Base-by-base conservation (phyloP, 1,140 invertebrate species). In the Cardiocondyla obscurior region DNA sequence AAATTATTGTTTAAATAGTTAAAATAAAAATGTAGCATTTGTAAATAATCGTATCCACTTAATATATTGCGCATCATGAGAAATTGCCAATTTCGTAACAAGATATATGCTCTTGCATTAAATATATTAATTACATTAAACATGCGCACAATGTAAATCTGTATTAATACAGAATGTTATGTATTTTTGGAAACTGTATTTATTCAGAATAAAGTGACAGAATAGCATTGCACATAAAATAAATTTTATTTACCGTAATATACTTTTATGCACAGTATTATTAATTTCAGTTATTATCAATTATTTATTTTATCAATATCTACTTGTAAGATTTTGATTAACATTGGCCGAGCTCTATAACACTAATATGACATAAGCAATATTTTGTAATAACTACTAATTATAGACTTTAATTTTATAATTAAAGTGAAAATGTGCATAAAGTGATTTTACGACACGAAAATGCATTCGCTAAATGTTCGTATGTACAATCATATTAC, bases 101-200 rank as follows among this genome's bases (percentile, higher is more conserved):
- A 62, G 49, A 62, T 73, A 33, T n/a, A 60, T 60, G 25, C 7
- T 46, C 3, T 36, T 76, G 42, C 4, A 49, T 76, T 62, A 76
- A n/a, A 76, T 22, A 16, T 46, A 76, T 62, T 60, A 30, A 60
- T 60, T 62, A 74, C n/a, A 46, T 76, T 36, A 67, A 67, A 49
- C 0, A 12, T 0, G 19, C 16, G 33, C 12, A 42, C 51, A 42
- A 39, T 49, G 19, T 33, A 3, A 76, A 46, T 10, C 8, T 76
- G 14, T 36, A 25, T 64, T 51, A 64, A 76, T 39, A 33, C 33
- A 30, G 14, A 51, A 64, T 64, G 33, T 58, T 46, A 46, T 3
- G 7, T 74, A 58, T 76, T 42, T 64, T 64, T 36, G 1, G 10
- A 36, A 64, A 0, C 7, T 8, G 3, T 36, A 8, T 22, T 72